These are phyloP conservation scores for Pollenia angustigena DNA, from an alignment of 2,888 invertebrate genomes.

Conservation along the genomic window DNA sequence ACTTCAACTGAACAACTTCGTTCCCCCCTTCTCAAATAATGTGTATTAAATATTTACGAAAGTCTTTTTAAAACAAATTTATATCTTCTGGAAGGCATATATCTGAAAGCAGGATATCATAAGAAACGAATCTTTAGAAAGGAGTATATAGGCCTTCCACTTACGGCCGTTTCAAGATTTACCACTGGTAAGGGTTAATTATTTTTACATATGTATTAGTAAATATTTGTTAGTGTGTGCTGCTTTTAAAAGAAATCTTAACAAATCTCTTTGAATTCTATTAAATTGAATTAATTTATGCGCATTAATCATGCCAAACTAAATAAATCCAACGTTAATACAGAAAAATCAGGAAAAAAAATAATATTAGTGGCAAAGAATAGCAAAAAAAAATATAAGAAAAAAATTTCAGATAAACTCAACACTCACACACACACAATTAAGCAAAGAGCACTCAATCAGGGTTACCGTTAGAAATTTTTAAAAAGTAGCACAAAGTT, in stretches of 20 bases:
- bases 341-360: conserved; percentile 28
- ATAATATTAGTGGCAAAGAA: conserved; percentile 28
- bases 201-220: background rate
- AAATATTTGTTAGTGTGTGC: background rate
- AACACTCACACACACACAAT: conserved; percentile 3
- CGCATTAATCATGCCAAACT: conserved; percentile 63
- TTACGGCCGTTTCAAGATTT: too few relatives aligned
- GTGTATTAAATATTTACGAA: too few relatives aligned
- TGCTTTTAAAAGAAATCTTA: conserved; percentile 10
- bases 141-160: too few relatives aligned
- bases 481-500: too few relatives aligned
- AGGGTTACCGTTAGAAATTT: too few relatives aligned
- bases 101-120: too few relatives aligned
- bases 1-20: too few relatives aligned
- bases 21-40: too few relatives aligned
- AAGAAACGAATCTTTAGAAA: too few relatives aligned
- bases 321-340: conserved; percentile 57
- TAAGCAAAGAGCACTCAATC: too few relatives aligned
- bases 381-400: background rate
- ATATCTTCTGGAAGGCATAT: too few relatives aligned
- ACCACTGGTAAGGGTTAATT: background rate
- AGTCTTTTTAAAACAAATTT: too few relatives aligned
- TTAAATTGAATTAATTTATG: conserved; percentile 70
- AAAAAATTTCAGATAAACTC: background rate
- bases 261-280: conserved; percentile 54